Evolutionary conservation across 2,888 invertebrate species (phyloP).

Genomic region (Machimus rusticus): DNA sequence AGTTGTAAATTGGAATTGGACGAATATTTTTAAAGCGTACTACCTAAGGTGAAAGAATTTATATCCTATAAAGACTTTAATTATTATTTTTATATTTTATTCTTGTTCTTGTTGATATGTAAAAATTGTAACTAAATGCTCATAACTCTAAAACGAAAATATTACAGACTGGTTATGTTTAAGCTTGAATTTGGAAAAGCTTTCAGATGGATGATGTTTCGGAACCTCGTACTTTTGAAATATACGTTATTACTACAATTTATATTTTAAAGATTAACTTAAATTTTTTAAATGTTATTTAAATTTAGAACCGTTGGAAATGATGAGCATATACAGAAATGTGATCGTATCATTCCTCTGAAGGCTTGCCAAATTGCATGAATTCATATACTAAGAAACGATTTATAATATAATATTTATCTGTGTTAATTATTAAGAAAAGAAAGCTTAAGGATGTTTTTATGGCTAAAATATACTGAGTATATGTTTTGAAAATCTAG

Average conservation of each 20-base stretch:
- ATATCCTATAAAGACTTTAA: not conserved
- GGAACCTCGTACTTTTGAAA: not conserved
- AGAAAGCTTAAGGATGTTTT: not conserved
- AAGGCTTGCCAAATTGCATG: not conserved
- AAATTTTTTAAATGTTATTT: not conserved
- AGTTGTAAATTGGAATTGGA: constrained; percentile 25
- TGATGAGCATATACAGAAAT: not conserved
- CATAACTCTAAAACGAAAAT: not conserved
- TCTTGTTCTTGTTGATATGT: constrained; percentile 21
- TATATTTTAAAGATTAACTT: not conserved
- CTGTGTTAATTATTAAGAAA: not conserved
- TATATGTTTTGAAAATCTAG: not conserved
- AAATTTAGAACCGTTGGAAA: not conserved
- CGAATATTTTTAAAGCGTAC: not conserved
- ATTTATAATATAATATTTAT: not conserved
- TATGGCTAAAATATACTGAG: not conserved
- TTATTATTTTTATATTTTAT: constrained; percentile 14
- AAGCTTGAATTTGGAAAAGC: not conserved
- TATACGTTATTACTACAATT: not conserved
- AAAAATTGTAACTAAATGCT: constrained; percentile 21
- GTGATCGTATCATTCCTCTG: not conserved
- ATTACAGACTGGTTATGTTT: constrained; percentile 38
- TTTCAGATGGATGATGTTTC: not conserved
- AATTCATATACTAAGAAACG: not conserved
- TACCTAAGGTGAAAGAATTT: not conserved